phyloP scores from a whole-genome alignment of 2,797 vertebrate species.

The Chaunax sp. region DNA sequence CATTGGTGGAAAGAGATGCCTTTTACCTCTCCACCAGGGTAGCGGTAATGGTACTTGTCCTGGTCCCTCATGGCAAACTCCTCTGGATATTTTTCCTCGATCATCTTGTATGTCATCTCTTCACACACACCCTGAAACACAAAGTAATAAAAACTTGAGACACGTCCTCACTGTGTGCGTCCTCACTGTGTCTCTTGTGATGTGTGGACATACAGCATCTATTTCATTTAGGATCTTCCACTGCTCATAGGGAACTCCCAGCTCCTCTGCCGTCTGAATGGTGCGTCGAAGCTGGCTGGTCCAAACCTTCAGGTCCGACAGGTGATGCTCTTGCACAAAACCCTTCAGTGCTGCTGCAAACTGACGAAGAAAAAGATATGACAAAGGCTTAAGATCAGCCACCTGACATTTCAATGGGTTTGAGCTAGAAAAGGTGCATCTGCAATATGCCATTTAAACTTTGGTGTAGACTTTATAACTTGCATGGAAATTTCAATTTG shows the following conservation, averaged over 20 bases:
- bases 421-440: neutral
- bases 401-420: neutral
- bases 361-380: conserved; percentile 64
- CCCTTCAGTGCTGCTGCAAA: conserved; percentile 86
- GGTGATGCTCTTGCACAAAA: conserved; percentile 88
- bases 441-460: too few relatives aligned
- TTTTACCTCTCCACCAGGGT: conserved; percentile 95
- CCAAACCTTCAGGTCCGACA: conserved; percentile 95
- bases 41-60: conserved; percentile 97
- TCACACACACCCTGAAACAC: conserved; percentile 92
- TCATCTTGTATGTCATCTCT: conserved; percentile 93
- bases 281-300: conserved; percentile 96
- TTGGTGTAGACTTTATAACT: neutral
- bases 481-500: neutral
- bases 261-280: conserved; percentile 94
- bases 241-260: conserved; percentile 94
- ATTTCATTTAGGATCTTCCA: conserved; percentile 99
- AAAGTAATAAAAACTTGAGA: conserved; percentile 15
- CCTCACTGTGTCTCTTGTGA: too few relatives aligned
- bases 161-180: accelerated
- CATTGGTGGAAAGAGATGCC: neutral
- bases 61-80: conserved; percentile 94
- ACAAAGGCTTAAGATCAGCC: neutral
- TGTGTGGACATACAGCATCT: conserved; percentile 88
- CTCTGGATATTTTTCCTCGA: conserved; percentile 89